Conservation (phyloP, 2,888 invertebrate species). For the Pseudeuparius sepicola region DNA sequence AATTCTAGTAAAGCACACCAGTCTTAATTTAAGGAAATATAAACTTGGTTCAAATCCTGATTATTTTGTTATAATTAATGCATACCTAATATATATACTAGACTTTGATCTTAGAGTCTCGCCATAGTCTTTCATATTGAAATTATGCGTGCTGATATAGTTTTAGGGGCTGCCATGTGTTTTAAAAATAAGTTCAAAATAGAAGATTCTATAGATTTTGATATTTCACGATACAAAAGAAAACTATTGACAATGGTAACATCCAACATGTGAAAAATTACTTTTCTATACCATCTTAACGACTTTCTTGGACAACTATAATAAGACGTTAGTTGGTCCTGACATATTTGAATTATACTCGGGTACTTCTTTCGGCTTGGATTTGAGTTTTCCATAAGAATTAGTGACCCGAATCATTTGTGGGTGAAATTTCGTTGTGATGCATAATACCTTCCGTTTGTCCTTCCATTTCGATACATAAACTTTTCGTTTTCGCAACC, state of each 20-base stretch:
- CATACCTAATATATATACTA: too few species aligned
- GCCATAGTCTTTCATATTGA: too few species aligned
- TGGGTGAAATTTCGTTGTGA: constrained; percentile 22
- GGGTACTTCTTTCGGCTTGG: constrained; percentile 16
- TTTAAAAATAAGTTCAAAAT: too few species aligned
- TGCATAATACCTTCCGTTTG: constrained; percentile 18
- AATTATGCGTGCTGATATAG: too few species aligned
- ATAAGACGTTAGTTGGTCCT: constrained; percentile 19
- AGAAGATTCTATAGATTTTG: too few species aligned
- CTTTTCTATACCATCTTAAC: constrained; percentile 18
- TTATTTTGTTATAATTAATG: too few species aligned
- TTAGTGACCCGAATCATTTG: constrained; percentile 16
- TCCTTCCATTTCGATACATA: constrained; percentile 23
- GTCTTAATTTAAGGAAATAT: too few species aligned
- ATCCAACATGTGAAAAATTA: constrained; percentile 18
- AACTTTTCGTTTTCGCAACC: constrained; percentile 12
- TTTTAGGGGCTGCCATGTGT: too few species aligned
- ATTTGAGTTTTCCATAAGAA: constrained; percentile 14
- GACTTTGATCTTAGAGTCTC: too few species aligned
- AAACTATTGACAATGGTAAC: constrained; percentile 8
- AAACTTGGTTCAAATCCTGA: too few species aligned
- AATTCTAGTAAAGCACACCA: too few species aligned
- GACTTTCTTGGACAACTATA: constrained; percentile 18
- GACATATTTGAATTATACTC: constrained; percentile 21
- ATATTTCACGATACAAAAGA: constrained; percentile 3